A percentile compares a stretch with the other conserved stretches of the same genome.
phyloP scores from a whole-genome alignment of 2,888 invertebrate genomes.

The Yponomeuta evonymella region DNA sequence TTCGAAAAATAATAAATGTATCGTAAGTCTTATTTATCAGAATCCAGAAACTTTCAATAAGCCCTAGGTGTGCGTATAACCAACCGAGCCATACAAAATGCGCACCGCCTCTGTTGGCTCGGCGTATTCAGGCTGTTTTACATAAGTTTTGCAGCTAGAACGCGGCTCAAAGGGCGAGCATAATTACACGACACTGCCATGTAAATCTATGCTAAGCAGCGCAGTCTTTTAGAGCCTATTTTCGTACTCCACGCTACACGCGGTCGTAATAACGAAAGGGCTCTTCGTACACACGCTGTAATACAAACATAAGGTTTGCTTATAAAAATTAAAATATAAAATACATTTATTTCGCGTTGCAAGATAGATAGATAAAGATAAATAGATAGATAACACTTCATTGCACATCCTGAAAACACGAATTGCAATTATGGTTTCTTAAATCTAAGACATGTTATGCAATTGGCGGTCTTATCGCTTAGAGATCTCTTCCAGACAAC shows the following conservation, averaged over 20 bases:
- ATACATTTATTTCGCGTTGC: no score
- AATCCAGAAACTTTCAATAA: no score
- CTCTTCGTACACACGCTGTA: not conserved
- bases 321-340: not conserved
- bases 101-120: not conserved
- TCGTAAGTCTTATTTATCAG: no score
- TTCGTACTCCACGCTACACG: not conserved
- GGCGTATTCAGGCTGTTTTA: not conserved
- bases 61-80: not conserved
- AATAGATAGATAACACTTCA: no score
- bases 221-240: conserved; percentile 5
- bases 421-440: no score
- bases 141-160: not conserved
- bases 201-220: conserved; percentile 1
- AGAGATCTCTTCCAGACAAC: no score
- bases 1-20: no score
- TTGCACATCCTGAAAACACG: no score
- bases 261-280: not conserved
- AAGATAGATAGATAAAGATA: no score
- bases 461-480: no score
- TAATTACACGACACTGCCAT: not conserved
- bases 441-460: no score
- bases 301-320: not conserved
- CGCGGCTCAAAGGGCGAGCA: not conserved
- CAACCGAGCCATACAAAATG: not conserved